phyloP scores from a whole-genome alignment of 2,113 vertebrate genomes.

The Semicossyphus pulcher region DNA sequence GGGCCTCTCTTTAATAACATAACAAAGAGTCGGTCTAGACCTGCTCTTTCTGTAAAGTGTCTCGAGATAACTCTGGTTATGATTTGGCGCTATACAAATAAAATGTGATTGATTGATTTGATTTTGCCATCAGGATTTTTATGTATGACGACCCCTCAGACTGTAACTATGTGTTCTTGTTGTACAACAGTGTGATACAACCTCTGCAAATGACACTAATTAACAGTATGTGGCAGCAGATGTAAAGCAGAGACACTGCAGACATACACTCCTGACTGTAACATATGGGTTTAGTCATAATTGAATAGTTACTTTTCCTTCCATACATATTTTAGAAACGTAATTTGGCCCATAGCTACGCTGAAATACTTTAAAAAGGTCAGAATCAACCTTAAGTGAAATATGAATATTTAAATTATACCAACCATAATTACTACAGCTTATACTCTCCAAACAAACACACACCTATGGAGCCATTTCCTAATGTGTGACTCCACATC shows the following conservation, averaged over 20 bases:
- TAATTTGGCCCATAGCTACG: not conserved
- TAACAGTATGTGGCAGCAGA: constrained; percentile 12
- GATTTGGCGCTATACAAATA: too few species aligned
- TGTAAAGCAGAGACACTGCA: not conserved
- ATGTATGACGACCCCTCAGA: too few species aligned
- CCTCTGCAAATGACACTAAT: too few species aligned
- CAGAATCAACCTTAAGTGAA: not conserved
- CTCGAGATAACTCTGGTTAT: too few species aligned
- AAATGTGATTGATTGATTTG: too few species aligned
- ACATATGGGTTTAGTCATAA: too few species aligned
- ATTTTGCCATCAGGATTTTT: too few species aligned
- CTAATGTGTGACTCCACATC: constrained; percentile 29
- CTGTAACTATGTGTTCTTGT: not conserved
- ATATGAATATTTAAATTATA: constrained; percentile 15
- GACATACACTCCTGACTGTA: not conserved
- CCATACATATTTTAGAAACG: not conserved
- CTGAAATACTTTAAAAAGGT: not conserved
- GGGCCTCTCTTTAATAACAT: too few species aligned
- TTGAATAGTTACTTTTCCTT: not conserved
- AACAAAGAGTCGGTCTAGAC: too few species aligned
- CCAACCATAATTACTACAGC: constrained; percentile 5
- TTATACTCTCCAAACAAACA: not conserved
- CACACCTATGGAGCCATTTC: not conserved
- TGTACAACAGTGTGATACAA: too few species aligned
- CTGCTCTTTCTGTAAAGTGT: too few species aligned